Base-by-base conservation (phyloP, 2,888 invertebrate species). In the Trichogramma evanescens region DNA sequence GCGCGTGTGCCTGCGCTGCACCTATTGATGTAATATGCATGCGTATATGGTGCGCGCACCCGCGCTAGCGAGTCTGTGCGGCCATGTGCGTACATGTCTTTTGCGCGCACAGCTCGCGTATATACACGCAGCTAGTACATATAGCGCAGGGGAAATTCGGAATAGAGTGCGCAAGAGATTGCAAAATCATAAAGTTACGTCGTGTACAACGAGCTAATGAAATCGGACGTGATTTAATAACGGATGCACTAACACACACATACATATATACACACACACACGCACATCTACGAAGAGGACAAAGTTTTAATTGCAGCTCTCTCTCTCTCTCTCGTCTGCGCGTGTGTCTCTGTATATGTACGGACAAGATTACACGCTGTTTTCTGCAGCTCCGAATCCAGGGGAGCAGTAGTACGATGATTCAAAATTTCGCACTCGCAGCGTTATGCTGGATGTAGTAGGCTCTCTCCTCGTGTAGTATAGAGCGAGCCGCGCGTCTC, bases 291-390 rank as follows among this genome's bases (percentile, higher is more conserved):
- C 13, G 39, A 56, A 52, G 52, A 50, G 51, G 50, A 42, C 50
- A 50, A 59, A 63, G 63, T 57, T 63, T 59, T 57, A 59, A 63
- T 59, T 51, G 52, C 57, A 45, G n/a, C 10, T 45, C 5, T 5
- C n/a, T n/a, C n/a, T n/a, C n/a, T n/a, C 10, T 45, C 5, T 48
- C 26, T 26, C 26, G 26, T 26, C 26, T 26, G 26, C 26, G 26
- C 26, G 26, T 26, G 26, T 26, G 26, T 26, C 26, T 26, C 26
- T 26, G 26, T 26, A 26, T 26, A 26, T 26, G 26, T 26, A 26
- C 10, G 26, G 26, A 13, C 26, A 10, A 48, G 50, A 59, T 62
- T 62, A 56, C 58, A 46, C 44, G 62, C 26, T 56, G 48, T 58
- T 61, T 61, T 58, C 53, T 4, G 50, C 26, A 5, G 39, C 41